Percentiles rank a stretch among this genome's conserved stretches.
Evolutionary conservation across 1,140 invertebrate genomes (phyloP).

Genomic region (Stegodyphus mimosarum): DNA sequence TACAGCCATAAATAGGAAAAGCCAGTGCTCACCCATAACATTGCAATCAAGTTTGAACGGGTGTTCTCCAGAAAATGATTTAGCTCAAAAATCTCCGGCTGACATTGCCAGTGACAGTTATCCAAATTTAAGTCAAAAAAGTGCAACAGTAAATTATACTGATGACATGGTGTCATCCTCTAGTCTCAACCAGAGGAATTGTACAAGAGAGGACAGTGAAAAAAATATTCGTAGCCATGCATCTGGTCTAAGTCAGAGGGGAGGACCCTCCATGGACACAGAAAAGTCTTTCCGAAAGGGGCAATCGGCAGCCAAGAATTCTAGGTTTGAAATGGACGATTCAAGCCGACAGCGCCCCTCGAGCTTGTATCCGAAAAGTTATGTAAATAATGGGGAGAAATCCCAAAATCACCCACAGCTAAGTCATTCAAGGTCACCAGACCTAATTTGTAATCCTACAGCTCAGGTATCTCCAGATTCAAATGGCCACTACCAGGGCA

Average conservation of each 20-base stretch:
- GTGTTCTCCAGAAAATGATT: not conserved
- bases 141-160: not conserved
- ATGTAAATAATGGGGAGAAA: not conserved
- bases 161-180: not conserved
- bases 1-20: not conserved
- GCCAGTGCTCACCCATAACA: not conserved
- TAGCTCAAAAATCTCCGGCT: slow-evolving; percentile 22
- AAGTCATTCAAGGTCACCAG: slow-evolving; percentile 13
- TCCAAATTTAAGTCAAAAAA: not conserved
- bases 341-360: not conserved
- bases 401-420: not conserved
- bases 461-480: slow-evolving; percentile 52
- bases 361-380: not conserved
- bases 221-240: not conserved
- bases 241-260: not conserved
- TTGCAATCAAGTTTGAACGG: not conserved
- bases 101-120: not conserved
- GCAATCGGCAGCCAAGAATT: not conserved
- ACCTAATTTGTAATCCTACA: not conserved
- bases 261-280: too few relatives aligned
- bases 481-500: slow-evolving; percentile 24
- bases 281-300: slow-evolving; percentile 8
- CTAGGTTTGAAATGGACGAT: slow-evolving; percentile 4
- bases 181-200: not conserved
- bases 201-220: slow-evolving; percentile 11